Base-by-base conservation (phyloP, 1,140 invertebrate species). In the Hyposmocoma kahamanoa region DNA sequence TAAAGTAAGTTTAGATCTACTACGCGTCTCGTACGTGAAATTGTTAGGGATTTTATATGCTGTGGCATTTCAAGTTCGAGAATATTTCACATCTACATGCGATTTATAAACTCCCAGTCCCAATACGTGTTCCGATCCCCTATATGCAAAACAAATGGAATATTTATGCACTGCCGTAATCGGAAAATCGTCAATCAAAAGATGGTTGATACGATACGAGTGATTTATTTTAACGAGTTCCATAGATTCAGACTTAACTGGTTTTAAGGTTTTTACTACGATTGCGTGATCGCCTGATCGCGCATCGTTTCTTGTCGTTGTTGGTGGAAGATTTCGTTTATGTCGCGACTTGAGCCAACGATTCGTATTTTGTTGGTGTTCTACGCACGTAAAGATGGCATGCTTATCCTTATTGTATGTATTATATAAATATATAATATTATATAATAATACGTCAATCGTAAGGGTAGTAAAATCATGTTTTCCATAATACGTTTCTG, bases 131-230 rank as follows among this genome's bases (percentile, higher is more conserved):
- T 59, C 38, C 46, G 43, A 44, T 59, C 46, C 53, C 48, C 55
- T 64, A 58, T 63, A 75, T 67, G 65, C 58, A 61, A 67, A 68
- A 61, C 55, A 67, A 73, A 80, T 75, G 65, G 54, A 53, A 75
- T 68, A 73, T 72, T 74, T 74, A 76, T 79, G 59, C 62, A 70
- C 49, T 42, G 56, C 26, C 38, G 57, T 68, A 72, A 72, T 73
- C 56, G 64, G 56, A 63, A 74, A 62, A 69, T 71, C 64, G 65
- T 73, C 66, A 68, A 75, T 74, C 62, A 68, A 65, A 45, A 64
- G 53, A 56, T 59, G 36, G 42, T 56, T 54, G 30, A 47, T 50
- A 41, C 62, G 59, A 75, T 75, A 61, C 44, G 56, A 45, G 36
- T 67, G 67, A 75, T 72, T 68, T 50, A 57, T 64, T 47, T 50